phyloP scores from a whole-genome alignment of 2,888 invertebrate species.

The Didymodactylos carnosus region DNA sequence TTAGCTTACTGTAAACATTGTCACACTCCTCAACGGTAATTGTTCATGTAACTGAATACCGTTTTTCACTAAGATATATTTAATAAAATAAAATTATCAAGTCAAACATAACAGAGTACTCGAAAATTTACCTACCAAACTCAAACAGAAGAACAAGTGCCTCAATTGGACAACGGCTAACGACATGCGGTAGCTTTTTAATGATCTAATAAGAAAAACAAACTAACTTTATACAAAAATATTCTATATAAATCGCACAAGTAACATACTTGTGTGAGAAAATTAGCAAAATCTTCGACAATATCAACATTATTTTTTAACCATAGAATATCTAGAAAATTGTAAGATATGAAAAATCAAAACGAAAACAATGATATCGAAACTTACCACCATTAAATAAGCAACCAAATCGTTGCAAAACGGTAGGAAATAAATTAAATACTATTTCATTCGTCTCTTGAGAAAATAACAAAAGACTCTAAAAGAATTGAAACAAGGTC shows the following conservation, averaged over 20 bases:
- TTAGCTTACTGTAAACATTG: conserved; percentile 39
- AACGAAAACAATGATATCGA: background rate
- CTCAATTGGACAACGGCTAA: conserved; percentile 1
- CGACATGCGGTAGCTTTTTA: conserved; percentile 7
- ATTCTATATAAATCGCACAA: background rate
- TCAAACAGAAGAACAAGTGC: conserved; percentile 40
- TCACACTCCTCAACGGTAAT: conserved; percentile 43
- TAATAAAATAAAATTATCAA: conserved; percentile 35
- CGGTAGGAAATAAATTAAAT: background rate
- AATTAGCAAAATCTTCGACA: conserved; percentile 48
- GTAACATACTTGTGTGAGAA: conserved; percentile 38
- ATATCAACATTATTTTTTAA: conserved; percentile 45
- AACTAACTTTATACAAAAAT: conserved; percentile 27
- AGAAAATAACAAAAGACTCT: background rate
- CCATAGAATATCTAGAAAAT: conserved; percentile 34
- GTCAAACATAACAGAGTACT: background rate
- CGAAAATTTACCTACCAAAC: conserved; percentile 28
- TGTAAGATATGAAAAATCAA: background rate
- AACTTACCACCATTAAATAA: background rate
- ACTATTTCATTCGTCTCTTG: background rate
- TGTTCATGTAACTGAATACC: conserved; percentile 40
- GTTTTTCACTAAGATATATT: conserved; percentile 38
- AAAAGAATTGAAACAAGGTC: no score
- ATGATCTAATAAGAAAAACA: background rate
- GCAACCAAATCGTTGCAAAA: background rate